Evolutionary conservation across 2,797 vertebrate genomes (phyloP), one percentile per base, ranked within the genome.

Genomic region (Neopelma chrysocephalum): DNA sequence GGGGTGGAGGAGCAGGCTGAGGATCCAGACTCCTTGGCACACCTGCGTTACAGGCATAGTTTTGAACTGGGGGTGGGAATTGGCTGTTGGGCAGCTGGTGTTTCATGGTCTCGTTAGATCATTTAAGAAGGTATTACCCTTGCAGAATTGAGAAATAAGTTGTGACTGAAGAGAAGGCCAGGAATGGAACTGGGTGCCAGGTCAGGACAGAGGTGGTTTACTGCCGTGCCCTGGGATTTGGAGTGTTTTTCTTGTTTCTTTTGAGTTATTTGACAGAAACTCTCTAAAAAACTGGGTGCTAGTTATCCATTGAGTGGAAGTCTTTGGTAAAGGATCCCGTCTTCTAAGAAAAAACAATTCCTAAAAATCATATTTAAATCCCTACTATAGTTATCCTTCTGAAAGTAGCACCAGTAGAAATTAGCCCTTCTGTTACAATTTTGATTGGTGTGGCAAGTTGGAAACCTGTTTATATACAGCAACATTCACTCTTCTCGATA

Each of bases 11-110:
- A 26, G 61, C 36, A 3, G 34, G 19, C 3, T 32, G 64, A 69
- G 43, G 12, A 15, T 25, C 45, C 60, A 3, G 43, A 60, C 23
- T 27, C 61, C 48, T 2, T 19, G 25, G 38, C 70, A 34, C 45
- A 32, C 25, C 65, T 6, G 26, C 0, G 5, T 25, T 64, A 31
- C 42, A 3, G 19, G 9, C 2, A 0, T 4, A 1, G 2, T 10
- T 32, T 15, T 62, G 54, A 76, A 21, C 7, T 1, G 31, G 27
- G 40, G 32, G 0, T n/a, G 43, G 26, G 60, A 89, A 29, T 38
- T 16, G 31, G 48, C 69, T 47, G 15, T 4, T 5, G 48, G 64
- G 66, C 80, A 68, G 51, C 53, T 13, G 82, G 9, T 2, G 11
- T 26, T 26, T 8, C 54, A 10, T 48, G 62, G 32, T 47, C 40